Evolutionary conservation across 2,888 invertebrate genomes (phyloP), one percentile per base, ranked within the genome.

Genomic region (Drosophila maculinotata): DNA sequence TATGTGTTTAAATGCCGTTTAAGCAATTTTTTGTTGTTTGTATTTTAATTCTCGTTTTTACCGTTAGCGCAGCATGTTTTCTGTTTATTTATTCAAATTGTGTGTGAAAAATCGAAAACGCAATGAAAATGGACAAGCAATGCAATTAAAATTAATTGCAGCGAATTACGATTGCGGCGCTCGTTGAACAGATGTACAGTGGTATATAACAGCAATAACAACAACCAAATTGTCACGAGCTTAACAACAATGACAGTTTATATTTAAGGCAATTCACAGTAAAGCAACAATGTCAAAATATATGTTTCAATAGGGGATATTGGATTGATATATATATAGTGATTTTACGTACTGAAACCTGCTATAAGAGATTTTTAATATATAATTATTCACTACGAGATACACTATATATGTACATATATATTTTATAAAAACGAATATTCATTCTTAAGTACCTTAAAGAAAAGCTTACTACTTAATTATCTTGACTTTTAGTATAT

Each of bases 121-220:
- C 66, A 71, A 83, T 83, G 67, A 67, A 73, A 69, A 59, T 76
- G 66, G 65, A 70, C 78, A 75, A 67, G 57, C 80, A 79, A 76
- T 76, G 74, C 79, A 84, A 84, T 84, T 84, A 81, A 85, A 85
- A 81, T 82, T 85, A 84, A 84, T 83, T 84, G 82, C 74, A 78
- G 51, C 64, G 71, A 81, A 84, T 84, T 84, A 79, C 82, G 54
- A 76, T 51, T 74, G 56, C 59, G 36, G 39, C 30, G 35, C 49
- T 39, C 42, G 47, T 47, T 39, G 57, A 71, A 58, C 57, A 58
- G 28, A 39, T 44, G 53, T 12, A 52, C 59, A 52, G 15, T 44
- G 7, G 28, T 35, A 1, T n/a, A 39, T 15, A 64, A 9, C 42
- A 35, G 17, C 39, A 54, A 42, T 41, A 66, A 62, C 45, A 63